These are phyloP conservation scores for Papilio xuthus DNA, from an alignment of 1,140 invertebrate species.

Conservation along the genomic window DNA sequence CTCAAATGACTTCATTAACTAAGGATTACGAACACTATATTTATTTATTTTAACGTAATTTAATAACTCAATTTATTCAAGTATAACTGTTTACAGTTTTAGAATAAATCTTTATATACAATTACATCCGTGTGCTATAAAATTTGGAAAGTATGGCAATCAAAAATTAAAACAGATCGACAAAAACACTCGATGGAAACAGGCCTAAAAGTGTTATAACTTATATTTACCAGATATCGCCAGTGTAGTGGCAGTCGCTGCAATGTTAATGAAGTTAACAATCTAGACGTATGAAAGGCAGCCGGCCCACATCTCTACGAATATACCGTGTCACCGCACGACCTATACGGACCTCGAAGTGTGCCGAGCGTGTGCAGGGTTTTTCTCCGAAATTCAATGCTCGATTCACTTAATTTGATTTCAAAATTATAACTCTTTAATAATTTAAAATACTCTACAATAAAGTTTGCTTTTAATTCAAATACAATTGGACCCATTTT, in stretches of 20 bases:
- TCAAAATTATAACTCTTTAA: background rate
- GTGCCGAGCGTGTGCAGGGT: constrained; percentile 52
- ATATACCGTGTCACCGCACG: constrained; percentile 51
- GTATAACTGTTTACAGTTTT: background rate
- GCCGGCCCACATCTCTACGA: constrained; percentile 46
- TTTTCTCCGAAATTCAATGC: constrained; percentile 24
- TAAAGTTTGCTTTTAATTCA: too few relatives aligned
- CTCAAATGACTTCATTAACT: too few relatives aligned
- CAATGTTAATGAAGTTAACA: constrained; percentile 39
- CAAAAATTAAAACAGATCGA: constrained; percentile 27
- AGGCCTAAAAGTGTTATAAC: constrained; percentile 34
- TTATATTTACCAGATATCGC: constrained; percentile 18
- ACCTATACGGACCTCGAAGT: constrained; percentile 72
- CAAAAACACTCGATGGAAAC: constrained; percentile 25
- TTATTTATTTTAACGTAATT: background rate
- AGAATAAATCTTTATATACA: background rate
- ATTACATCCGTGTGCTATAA: background rate
- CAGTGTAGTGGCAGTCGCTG: background rate
- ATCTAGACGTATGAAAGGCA: constrained; percentile 37
- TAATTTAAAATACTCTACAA: background rate
- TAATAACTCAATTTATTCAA: background rate
- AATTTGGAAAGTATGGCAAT: constrained; percentile 21
- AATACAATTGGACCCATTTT: too few relatives aligned
- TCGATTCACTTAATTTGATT: constrained; percentile 14
- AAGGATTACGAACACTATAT: too few relatives aligned